A percentile compares a stretch with the other conserved stretches of the same genome.
phyloP scores from a whole-genome alignment of 1,140 invertebrate genomes.

The Cephus cinctus region DNA sequence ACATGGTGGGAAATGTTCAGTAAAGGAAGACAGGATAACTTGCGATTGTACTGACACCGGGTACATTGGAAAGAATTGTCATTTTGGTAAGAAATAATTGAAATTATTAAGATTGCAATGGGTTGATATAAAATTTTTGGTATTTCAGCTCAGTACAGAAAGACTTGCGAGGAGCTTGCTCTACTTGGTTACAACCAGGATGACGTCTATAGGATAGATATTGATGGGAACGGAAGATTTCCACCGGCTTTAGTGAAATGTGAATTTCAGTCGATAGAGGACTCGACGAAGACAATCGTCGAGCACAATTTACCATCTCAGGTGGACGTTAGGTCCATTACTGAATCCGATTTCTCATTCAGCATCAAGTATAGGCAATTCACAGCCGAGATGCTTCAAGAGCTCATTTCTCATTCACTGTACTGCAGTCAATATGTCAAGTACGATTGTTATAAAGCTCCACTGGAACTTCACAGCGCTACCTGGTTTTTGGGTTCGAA shows the following conservation, averaged over 20 bases:
- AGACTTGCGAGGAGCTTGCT: slow-evolving; percentile 90
- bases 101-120: slow-evolving; percentile 3
- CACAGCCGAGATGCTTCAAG: slow-evolving; percentile 84
- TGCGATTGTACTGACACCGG: slow-evolving; percentile 88
- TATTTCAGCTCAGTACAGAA: slow-evolving; percentile 73
- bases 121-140: slow-evolving; percentile 3
- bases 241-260: slow-evolving; percentile 88
- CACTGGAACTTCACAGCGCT: slow-evolving; percentile 81
- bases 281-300: slow-evolving; percentile 86
- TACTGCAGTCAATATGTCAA: slow-evolving; percentile 88
- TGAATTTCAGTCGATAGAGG: slow-evolving; percentile 82
- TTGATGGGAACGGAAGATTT: slow-evolving; percentile 89
- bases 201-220: slow-evolving; percentile 88
- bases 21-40: slow-evolving; percentile 80
- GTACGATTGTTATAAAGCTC: slow-evolving; percentile 88
- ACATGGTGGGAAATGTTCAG: slow-evolving; percentile 85
- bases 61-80: slow-evolving; percentile 88
- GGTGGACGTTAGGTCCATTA: slow-evolving; percentile 77
- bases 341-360: slow-evolving; percentile 77
- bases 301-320: slow-evolving; percentile 91
- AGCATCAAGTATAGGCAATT: slow-evolving; percentile 87
- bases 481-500: slow-evolving; percentile 88
- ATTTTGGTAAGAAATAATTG: slow-evolving; percentile 68
- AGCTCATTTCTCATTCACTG: slow-evolving; percentile 83
- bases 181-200: slow-evolving; percentile 81